A percentile compares a stretch with the other conserved stretches of the same genome.
phyloP scores from a whole-genome alignment of 2,113 vertebrate genomes.

The Dolichallabes microphthalmus region DNA sequence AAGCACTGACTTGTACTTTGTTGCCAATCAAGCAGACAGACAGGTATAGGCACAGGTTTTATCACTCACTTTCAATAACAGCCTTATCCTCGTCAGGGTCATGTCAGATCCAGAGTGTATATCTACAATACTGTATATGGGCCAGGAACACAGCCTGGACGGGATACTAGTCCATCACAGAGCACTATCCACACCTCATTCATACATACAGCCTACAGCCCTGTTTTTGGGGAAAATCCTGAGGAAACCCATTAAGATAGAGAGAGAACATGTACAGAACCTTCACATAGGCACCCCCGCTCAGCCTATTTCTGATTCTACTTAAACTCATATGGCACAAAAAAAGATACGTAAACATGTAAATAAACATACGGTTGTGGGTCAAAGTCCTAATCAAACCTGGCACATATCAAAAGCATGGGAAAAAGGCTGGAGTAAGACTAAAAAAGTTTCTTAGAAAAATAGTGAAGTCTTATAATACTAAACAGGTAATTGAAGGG shows the following conservation, averaged over 20 bases:
- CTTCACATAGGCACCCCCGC: not conserved
- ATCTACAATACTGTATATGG: not conserved
- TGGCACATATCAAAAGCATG: not conserved
- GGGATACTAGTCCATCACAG: not conserved
- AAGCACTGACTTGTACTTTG: not conserved
- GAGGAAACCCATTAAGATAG: not conserved
- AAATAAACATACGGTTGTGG: not conserved
- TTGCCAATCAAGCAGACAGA: not conserved
- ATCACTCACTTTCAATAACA: not conserved
- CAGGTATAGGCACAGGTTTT: not conserved
- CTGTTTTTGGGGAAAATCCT: not conserved
- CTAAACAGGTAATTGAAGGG: not conserved
- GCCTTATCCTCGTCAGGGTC: not conserved
- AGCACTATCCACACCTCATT: not conserved
- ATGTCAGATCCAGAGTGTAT: not conserved
- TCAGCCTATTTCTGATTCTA: not conserved
- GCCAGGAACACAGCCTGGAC: not conserved
- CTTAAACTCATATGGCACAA: not conserved
- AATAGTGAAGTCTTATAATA: no score
- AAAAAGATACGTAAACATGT: not conserved
- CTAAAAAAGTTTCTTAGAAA: no score
- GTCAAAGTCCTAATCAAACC: not conserved
- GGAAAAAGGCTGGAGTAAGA: no score
- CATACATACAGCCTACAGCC: not conserved
- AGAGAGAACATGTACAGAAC: not conserved